Evolutionary conservation across 1,140 invertebrate species (phyloP).

Genomic region (Trialeurodes vaporariorum): DNA sequence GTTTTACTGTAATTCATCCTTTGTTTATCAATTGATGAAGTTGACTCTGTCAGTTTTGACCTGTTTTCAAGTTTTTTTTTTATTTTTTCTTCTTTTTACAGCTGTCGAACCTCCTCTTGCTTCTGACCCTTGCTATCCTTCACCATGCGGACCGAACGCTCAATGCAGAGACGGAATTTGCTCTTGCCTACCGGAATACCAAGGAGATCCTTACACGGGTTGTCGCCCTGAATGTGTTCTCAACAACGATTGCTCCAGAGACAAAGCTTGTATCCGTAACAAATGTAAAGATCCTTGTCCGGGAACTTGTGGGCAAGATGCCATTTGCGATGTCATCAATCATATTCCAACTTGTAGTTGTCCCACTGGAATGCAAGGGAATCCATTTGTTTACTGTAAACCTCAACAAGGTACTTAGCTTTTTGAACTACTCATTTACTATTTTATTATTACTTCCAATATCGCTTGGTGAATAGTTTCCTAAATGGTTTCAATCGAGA

Average conservation of each 20-base stretch:
- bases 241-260: conserved; percentile 55
- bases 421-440: too few species aligned
- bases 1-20: too few species aligned
- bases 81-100: too few species aligned
- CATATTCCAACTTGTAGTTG: conserved; percentile 54
- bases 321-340: conserved; percentile 52
- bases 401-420: conserved; percentile 7
- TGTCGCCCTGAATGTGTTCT: conserved; percentile 63
- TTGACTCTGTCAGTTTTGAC: too few species aligned
- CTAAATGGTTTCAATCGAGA: too few species aligned
- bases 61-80: too few species aligned
- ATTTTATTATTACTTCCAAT: too few species aligned
- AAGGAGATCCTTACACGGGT: conserved; percentile 52
- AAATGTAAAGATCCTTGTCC: conserved; percentile 66
- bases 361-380: conserved; percentile 43
- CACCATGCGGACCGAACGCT: conserved; percentile 64
- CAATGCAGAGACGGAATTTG: conserved; percentile 63
- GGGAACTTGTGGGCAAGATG: conserved; percentile 58
- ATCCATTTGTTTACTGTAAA: conserved; percentile 50
- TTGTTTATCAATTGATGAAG: too few species aligned
- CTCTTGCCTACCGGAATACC: conserved; percentile 53
- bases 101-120: conserved; percentile 26
- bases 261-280: conserved; percentile 59
- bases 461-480: too few species aligned
- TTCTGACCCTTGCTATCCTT: conserved; percentile 47